phyloP scores from a whole-genome alignment of 1,140 invertebrate species.

The Calliphora vicina region DNA sequence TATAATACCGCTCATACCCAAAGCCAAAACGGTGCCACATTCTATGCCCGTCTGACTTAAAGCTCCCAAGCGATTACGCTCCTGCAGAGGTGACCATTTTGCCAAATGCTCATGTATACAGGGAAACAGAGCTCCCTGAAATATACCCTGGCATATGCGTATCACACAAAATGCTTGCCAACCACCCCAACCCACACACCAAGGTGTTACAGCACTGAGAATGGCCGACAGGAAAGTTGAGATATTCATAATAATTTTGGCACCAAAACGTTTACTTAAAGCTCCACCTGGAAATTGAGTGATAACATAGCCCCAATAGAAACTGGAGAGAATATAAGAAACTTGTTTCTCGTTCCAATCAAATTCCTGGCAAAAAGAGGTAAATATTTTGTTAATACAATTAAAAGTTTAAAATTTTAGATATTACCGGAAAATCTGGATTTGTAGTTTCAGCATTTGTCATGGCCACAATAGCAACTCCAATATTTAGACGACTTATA shows the following conservation, averaged over 20 bases:
- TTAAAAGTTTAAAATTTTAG: neutral
- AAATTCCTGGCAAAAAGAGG: constrained; percentile 59
- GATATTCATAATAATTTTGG: constrained; percentile 69
- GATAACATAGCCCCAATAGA: constrained; percentile 71
- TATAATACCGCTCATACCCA: constrained; percentile 72
- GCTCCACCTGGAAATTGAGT: constrained; percentile 74
- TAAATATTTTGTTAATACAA: neutral
- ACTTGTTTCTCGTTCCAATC: constrained; percentile 66
- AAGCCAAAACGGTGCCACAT: constrained; percentile 78
- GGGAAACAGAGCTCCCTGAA: constrained; percentile 82
- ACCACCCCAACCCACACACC: constrained; percentile 58
- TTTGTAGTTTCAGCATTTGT: constrained; percentile 54
- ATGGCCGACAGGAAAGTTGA: constrained; percentile 66
- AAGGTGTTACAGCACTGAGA: constrained; percentile 64
- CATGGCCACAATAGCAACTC: constrained; percentile 59
- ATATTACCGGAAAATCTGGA: constrained; percentile 56
- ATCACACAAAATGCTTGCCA: constrained; percentile 70
- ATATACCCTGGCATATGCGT: constrained; percentile 79
- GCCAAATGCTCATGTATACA: constrained; percentile 71
- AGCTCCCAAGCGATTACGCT: constrained; percentile 69
- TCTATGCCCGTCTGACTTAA: constrained; percentile 72
- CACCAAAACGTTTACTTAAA: constrained; percentile 72
- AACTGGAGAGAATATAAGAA: constrained; percentile 70
- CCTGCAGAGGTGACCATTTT: constrained; percentile 66
- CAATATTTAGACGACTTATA: constrained; percentile 54